These are phyloP conservation scores for Trissolcus basalis DNA, from an alignment of 1,140 invertebrate species.

Conservation along the genomic window DNA sequence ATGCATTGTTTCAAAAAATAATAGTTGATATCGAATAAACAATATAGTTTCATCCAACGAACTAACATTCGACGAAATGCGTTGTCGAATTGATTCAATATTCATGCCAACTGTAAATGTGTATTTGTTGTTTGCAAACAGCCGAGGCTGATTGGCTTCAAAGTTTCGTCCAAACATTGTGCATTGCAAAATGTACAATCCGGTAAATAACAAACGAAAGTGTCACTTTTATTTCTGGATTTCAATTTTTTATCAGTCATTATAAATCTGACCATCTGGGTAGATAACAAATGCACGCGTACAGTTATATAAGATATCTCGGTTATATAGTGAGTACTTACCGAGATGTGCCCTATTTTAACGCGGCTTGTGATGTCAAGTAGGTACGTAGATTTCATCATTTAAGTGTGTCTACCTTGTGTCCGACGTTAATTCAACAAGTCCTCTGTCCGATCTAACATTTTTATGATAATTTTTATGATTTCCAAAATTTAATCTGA, in stretches of 20 bases:
- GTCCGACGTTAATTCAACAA: constrained; percentile 28
- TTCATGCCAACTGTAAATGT: constrained; percentile 34
- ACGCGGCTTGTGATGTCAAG: constrained; percentile 77
- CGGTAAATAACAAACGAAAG: not conserved
- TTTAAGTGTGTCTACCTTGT: constrained; percentile 53
- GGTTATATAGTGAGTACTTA: constrained; percentile 73
- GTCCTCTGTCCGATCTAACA: constrained; percentile 12
- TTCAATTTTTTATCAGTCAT: not conserved
- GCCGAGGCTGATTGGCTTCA: too few species aligned
- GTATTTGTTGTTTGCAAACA: constrained; percentile 42
- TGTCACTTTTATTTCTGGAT: too few species aligned
- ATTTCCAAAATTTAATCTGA: not conserved
- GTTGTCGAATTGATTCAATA: constrained; percentile 51
- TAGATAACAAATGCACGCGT: constrained; percentile 60
- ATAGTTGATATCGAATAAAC: constrained; percentile 49
- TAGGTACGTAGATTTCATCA: constrained; percentile 74
- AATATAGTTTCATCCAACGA: constrained; percentile 58
- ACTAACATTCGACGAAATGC: constrained; percentile 57
- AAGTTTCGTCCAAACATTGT: not conserved
- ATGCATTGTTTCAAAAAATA: constrained; percentile 19
- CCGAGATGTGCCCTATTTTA: constrained; percentile 76
- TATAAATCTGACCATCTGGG: not conserved
- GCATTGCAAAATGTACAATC: not conserved
- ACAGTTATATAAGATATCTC: constrained; percentile 63
- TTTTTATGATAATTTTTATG: constrained; percentile 6